Conservation (phyloP, 2,888 invertebrate genomes). For the Limnephilus rhombicus region DNA sequence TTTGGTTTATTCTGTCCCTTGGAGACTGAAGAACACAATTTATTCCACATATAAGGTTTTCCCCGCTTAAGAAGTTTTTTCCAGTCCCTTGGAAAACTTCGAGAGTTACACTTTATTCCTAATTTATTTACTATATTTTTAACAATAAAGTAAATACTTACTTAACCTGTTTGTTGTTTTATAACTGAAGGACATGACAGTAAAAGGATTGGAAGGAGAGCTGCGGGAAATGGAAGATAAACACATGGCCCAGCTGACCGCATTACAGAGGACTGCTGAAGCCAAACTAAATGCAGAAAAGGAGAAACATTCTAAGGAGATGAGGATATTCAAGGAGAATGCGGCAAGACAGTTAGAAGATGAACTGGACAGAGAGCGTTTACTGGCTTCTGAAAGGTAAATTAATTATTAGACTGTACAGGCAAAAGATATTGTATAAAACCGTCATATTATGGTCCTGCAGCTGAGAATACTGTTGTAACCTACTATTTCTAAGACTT, state of each 20-base stretch:
- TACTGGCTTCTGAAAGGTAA: constrained; percentile 73
- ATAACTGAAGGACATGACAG: constrained; percentile 83
- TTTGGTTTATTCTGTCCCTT: too few relatives aligned
- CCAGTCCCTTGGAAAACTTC: too few relatives aligned
- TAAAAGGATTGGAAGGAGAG: constrained; percentile 92
- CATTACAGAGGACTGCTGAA: constrained; percentile 73
- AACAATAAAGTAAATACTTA: background rate
- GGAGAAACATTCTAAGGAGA: constrained; percentile 73
- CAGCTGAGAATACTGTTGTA: too few relatives aligned
- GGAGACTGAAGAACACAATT: too few relatives aligned
- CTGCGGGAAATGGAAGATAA: constrained; percentile 87
- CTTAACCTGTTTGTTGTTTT: background rate
- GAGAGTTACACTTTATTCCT: too few relatives aligned
- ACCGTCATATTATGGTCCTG: background rate
- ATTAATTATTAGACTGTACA: background rate
- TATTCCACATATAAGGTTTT: too few relatives aligned
- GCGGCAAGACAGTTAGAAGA: constrained; percentile 74
- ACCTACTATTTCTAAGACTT: background rate
- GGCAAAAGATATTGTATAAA: background rate
- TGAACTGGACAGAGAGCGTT: constrained; percentile 74
- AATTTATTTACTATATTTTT: too few relatives aligned
- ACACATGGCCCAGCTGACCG: constrained; percentile 82
- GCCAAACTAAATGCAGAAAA: constrained; percentile 72
- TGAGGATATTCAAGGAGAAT: constrained; percentile 78
- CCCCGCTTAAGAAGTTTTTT: too few relatives aligned